Percentiles rank a stretch among this genome's conserved stretches.
Conservation (phyloP, 2,113 vertebrate species). For the Cinclus mexicanus region DNA sequence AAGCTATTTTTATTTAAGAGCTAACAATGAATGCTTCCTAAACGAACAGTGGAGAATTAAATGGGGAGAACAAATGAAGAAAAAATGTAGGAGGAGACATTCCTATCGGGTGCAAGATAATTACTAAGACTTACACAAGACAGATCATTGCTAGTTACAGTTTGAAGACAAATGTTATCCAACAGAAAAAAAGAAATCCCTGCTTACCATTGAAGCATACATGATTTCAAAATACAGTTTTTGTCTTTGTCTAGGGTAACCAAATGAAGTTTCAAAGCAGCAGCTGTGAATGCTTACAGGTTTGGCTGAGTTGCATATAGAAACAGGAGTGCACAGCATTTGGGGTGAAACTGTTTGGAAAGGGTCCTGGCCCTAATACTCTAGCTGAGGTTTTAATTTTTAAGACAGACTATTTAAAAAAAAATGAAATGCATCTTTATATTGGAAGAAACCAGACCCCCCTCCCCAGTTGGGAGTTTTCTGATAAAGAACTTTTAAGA, state of each 20-base stretch:
- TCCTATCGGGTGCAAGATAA: background rate
- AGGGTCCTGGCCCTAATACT: background rate
- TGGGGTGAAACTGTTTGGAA: background rate
- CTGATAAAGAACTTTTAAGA: background rate
- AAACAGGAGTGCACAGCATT: background rate
- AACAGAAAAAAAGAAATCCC: background rate
- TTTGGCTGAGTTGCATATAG: background rate
- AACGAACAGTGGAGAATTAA: background rate
- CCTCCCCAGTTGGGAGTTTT: rapidly evolving
- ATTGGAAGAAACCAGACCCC: background rate
- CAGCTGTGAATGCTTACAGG: background rate
- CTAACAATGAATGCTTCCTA: background rate
- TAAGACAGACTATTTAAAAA: background rate
- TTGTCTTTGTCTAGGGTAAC: background rate
- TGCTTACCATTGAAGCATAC: background rate
- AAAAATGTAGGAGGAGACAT: background rate
- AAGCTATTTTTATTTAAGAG: conserved; percentile 51
- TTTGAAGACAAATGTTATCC: background rate
- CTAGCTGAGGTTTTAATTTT: background rate
- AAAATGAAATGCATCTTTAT: background rate
- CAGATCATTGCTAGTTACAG: background rate
- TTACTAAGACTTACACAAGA: background rate
- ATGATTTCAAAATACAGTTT: background rate
- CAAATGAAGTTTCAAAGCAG: background rate
- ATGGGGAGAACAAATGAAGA: conserved; percentile 2